A percentile compares a stretch with the other conserved stretches of the same genome.
These are phyloP conservation scores for Leistus spinibarbis DNA, from an alignment of 2,888 invertebrate genomes.

Conservation along the genomic window DNA sequence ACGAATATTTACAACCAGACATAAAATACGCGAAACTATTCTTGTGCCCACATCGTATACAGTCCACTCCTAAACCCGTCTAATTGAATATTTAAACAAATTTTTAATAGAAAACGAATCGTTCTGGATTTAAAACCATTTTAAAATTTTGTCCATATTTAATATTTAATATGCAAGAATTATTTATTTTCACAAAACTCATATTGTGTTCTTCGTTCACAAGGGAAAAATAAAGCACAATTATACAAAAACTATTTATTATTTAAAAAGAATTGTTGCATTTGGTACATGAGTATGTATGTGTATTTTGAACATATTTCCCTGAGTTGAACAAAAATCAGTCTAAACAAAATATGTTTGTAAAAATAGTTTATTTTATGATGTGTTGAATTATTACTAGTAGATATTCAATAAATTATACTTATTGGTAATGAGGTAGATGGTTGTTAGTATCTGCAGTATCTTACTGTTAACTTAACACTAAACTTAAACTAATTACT, in stretches of 20 bases:
- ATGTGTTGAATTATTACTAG: slow-evolving; percentile 1
- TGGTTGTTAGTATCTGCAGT: slow-evolving; percentile 18
- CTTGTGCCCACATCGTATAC: too few species aligned
- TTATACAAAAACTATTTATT: slow-evolving; percentile 35
- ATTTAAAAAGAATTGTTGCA: slow-evolving; percentile 19
- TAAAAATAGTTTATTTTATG: slow-evolving; percentile 6
- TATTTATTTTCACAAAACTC: neutral
- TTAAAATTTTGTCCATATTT: neutral
- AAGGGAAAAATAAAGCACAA: neutral
- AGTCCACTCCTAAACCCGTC: too few species aligned
- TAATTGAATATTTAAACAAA: too few species aligned
- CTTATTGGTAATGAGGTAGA: slow-evolving; percentile 27
- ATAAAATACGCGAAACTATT: too few species aligned
- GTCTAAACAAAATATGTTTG: slow-evolving; percentile 47
- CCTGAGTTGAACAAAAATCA: slow-evolving; percentile 53
- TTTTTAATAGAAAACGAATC: too few species aligned
- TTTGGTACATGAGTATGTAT: slow-evolving; percentile 28
- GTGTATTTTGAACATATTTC: slow-evolving; percentile 41
- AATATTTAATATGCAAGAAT: neutral
- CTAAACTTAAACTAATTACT: slow-evolving; percentile 23
- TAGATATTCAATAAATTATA: slow-evolving; percentile 21
- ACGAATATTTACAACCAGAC: too few species aligned
- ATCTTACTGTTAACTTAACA: slow-evolving; percentile 17
- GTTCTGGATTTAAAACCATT: too few species aligned
- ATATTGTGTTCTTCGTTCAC: too few species aligned